phyloP scores from a whole-genome alignment of 1,140 invertebrate genomes.

The Semibalanus balanoides region DNA sequence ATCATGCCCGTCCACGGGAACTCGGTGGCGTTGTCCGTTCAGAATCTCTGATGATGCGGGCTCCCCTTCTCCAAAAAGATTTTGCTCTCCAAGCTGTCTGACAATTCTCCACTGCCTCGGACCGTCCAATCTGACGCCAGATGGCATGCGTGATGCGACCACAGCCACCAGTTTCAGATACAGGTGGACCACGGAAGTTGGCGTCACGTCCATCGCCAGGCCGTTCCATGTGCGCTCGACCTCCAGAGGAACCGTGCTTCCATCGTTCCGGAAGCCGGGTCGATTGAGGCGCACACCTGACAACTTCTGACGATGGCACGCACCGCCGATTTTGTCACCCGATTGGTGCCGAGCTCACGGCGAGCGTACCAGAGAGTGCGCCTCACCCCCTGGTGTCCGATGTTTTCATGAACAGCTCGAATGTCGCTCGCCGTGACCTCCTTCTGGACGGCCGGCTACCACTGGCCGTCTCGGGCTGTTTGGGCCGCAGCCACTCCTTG shows the following conservation, averaged over 20 bases:
- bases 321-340: neutral
- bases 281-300: neutral
- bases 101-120: neutral
- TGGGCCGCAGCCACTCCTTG: neutral
- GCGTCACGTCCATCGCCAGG: neutral
- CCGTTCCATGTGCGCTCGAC: neutral
- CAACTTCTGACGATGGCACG: neutral
- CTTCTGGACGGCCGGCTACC: neutral
- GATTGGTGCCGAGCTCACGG: neutral
- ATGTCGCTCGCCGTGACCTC: neutral
- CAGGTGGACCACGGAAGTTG: neutral
- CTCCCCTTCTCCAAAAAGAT: constrained; percentile 8
- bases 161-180: constrained; percentile 7
- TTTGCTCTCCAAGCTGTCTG: neutral
- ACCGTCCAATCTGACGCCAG: neutral
- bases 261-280: neutral
- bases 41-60: constrained; percentile 6
- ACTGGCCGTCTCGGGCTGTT: neutral
- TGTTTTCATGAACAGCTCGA: neutral
- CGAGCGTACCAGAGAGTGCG: neutral
- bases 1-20: neutral
- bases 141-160: constrained; percentile 7
- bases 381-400: neutral
- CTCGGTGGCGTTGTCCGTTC: constrained; percentile 4
- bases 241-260: neutral